Conservation (phyloP, 1,140 invertebrate genomes). For the Dendroctonus ponderosae region DNA sequence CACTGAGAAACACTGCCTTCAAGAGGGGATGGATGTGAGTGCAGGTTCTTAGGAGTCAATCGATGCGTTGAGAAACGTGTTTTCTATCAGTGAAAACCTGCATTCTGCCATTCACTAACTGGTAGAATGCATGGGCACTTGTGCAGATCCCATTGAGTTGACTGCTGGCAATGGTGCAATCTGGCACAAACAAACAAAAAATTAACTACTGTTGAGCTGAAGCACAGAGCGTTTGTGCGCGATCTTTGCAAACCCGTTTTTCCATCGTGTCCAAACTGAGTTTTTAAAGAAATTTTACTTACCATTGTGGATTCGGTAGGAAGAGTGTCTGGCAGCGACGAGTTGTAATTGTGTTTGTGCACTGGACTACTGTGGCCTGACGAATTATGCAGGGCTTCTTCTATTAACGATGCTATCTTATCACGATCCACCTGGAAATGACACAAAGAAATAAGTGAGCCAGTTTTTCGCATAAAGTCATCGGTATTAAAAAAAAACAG, state of each 20-base stretch:
- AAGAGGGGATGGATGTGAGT: too few species aligned
- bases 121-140: slow-evolving; percentile 51
- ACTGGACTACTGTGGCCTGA: slow-evolving; percentile 39
- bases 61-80: too few species aligned
- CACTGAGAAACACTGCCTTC: too few species aligned
- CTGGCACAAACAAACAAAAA: slow-evolving; percentile 7
- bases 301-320: slow-evolving; percentile 10
- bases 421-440: slow-evolving; percentile 55
- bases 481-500: background rate
- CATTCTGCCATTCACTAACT: slow-evolving; percentile 46
- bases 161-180: slow-evolving; percentile 30
- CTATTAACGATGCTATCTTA: slow-evolving; percentile 70
- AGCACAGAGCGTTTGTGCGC: background rate
- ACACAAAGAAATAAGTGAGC: background rate
- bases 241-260: too few species aligned
- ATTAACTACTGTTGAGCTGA: too few species aligned
- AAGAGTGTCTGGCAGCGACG: slow-evolving; percentile 16
- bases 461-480: too few species aligned
- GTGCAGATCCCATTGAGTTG: slow-evolving; percentile 39
- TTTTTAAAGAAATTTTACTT: slow-evolving; percentile 3
- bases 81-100: too few species aligned
- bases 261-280: too few species aligned
- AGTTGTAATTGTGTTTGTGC: slow-evolving; percentile 24
- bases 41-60: too few species aligned
- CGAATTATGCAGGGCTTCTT: slow-evolving; percentile 62